phyloP scores from a whole-genome alignment of 2,888 invertebrate genomes.

The Chalcosyrphus nemorum region DNA sequence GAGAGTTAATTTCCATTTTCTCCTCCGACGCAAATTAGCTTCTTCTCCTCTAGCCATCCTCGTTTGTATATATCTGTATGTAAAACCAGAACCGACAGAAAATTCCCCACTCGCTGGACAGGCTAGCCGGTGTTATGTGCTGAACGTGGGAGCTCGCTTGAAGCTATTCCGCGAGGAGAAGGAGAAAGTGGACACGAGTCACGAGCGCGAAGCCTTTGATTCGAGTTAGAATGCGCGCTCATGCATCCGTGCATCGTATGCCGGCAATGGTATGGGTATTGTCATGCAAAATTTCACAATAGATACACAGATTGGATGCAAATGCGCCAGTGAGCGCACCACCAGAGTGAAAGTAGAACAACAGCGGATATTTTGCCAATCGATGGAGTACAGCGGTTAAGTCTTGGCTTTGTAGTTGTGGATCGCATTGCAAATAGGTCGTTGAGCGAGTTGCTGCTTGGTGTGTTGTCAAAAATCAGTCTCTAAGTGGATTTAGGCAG shows the following conservation, averaged over 20 bases:
- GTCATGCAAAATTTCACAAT: conserved; percentile 66
- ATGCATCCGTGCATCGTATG: conserved; percentile 41
- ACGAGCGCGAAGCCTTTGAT: conserved; percentile 60
- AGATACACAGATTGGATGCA: conserved; percentile 57
- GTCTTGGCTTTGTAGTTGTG: conserved; percentile 11
- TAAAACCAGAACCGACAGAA: neutral
- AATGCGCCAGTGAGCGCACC: conserved; percentile 25
- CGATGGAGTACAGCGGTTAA: conserved; percentile 1
- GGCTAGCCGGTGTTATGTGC: neutral
- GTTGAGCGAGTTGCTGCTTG: conserved; percentile 28
- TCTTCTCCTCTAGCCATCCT: conserved; percentile 42
- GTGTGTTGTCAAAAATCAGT: neutral
- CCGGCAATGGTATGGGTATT: neutral
- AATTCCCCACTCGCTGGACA: neutral
- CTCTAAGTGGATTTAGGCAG: conserved; percentile 9
- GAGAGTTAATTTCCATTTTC: conserved; percentile 65
- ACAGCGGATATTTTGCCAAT: conserved; percentile 54
- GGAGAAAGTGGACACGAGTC: conserved; percentile 70
- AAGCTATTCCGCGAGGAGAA: neutral
- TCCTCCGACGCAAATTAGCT: conserved; percentile 64
- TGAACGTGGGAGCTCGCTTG: neutral
- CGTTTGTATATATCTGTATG: neutral
- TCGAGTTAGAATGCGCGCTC: conserved; percentile 50
- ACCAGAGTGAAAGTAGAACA: conserved; percentile 64
- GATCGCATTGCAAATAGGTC: conserved; percentile 44